These are phyloP conservation scores for Megaceryle torquata DNA, from an alignment of 2,113 vertebrate species.

Conservation along the genomic window DNA sequence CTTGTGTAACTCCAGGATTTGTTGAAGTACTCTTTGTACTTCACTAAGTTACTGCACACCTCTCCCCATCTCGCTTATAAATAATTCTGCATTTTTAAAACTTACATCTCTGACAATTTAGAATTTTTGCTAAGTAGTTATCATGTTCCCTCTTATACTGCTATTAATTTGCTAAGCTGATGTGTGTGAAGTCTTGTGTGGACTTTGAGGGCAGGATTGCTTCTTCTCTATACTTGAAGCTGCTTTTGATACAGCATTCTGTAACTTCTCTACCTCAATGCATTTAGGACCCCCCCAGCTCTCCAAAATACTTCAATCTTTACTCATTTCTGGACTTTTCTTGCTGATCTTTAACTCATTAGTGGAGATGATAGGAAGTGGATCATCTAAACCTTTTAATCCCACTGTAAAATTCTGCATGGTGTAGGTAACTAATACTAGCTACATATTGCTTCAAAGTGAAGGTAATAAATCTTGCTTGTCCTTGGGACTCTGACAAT, in stretches of 20 bases:
- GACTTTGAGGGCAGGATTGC: not conserved
- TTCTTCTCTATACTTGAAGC: not conserved
- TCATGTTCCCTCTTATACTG: not conserved
- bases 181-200: not conserved
- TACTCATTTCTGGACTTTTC: not conserved
- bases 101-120: not conserved
- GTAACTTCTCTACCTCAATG: not conserved
- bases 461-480: not conserved
- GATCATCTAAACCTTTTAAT: not conserved
- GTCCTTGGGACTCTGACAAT: not conserved
- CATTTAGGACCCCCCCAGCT: not conserved
- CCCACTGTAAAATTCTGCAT: not conserved
- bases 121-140: not conserved
- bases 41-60: not conserved
- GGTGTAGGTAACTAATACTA: not conserved
- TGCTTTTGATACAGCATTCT: not conserved
- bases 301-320: not conserved
- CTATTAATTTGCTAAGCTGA: not conserved
- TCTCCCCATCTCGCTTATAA: not conserved
- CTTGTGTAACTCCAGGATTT: not conserved
- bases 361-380: not conserved
- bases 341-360: not conserved
- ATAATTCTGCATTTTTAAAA: not conserved
- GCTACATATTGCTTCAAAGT: not conserved
- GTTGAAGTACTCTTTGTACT: not conserved